phyloP scores from a whole-genome alignment of 2,113 vertebrate genomes.

The Setophaga coronata region DNA sequence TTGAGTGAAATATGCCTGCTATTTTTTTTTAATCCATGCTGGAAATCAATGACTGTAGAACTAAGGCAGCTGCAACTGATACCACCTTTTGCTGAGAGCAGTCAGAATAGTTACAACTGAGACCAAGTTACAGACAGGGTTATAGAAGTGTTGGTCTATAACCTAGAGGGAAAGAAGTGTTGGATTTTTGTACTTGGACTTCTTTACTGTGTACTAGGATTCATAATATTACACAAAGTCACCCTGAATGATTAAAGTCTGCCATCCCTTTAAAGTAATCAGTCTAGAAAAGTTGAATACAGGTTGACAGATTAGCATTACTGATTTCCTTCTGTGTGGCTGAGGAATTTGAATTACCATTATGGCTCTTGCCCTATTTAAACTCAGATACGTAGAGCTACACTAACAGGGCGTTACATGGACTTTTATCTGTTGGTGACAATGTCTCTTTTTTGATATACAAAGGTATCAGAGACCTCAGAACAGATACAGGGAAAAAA shows the following conservation, averaged over 20 bases:
- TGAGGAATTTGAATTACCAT: neutral
- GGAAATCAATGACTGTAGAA: neutral
- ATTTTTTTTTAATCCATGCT: neutral
- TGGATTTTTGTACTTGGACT: neutral
- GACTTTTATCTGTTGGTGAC: neutral
- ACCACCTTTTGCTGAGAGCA: neutral
- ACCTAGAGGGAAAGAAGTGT: neutral
- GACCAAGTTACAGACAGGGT: neutral
- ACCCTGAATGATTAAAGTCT: neutral
- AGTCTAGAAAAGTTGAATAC: neutral
- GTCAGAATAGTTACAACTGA: neutral
- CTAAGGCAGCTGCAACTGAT: neutral
- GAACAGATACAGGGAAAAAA: neutral
- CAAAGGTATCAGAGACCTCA: neutral
- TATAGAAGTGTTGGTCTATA: neutral
- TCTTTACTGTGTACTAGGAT: neutral
- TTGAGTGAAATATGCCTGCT: neutral
- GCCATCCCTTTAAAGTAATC: neutral
- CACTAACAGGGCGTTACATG: accelerated
- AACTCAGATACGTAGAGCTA: neutral
- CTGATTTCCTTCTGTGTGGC: neutral
- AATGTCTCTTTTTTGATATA: neutral
- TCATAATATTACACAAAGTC: neutral
- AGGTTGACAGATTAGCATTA: neutral
- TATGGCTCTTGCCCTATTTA: neutral